These are phyloP conservation scores for Lithophane socia DNA, from an alignment of 2,888 invertebrate species.

Conservation along the genomic window DNA sequence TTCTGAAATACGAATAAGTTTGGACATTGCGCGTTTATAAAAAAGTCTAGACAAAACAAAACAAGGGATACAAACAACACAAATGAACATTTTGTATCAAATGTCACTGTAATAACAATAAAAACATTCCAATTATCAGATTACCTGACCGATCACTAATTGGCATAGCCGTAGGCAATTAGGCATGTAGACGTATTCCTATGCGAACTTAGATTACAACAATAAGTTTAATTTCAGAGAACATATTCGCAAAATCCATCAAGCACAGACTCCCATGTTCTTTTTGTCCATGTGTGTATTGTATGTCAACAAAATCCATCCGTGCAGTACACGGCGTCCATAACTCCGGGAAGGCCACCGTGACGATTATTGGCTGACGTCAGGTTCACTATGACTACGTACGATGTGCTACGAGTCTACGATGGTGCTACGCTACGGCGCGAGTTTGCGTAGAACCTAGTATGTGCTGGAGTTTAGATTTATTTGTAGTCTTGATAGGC, in stretches of 20 bases:
- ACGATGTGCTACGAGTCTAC: conserved; percentile 20
- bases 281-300: not conserved
- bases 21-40: not conserved
- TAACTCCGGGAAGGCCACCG: conserved; percentile 12
- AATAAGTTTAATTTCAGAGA: too few relatives aligned
- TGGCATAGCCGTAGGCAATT: too few relatives aligned
- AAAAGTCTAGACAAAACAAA: not conserved
- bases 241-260: not conserved
- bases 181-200: not conserved
- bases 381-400: conserved; percentile 20
- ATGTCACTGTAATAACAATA: not conserved
- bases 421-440: conserved; percentile 25
- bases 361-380: conserved; percentile 40
- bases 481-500: not conserved
- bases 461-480: not conserved
- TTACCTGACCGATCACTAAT: conserved; percentile 1
- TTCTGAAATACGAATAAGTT: not conserved
- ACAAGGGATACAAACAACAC: not conserved
- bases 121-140: not conserved
- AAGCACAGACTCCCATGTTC: too few relatives aligned
- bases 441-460: not conserved
- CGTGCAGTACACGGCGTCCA: not conserved
- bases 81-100: not conserved
- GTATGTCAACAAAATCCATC: conserved; percentile 1
- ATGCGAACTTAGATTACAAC: not conserved